These are phyloP conservation scores for Chymomyza amoena DNA, from an alignment of 2,888 invertebrate genomes.

Conservation along the genomic window DNA sequence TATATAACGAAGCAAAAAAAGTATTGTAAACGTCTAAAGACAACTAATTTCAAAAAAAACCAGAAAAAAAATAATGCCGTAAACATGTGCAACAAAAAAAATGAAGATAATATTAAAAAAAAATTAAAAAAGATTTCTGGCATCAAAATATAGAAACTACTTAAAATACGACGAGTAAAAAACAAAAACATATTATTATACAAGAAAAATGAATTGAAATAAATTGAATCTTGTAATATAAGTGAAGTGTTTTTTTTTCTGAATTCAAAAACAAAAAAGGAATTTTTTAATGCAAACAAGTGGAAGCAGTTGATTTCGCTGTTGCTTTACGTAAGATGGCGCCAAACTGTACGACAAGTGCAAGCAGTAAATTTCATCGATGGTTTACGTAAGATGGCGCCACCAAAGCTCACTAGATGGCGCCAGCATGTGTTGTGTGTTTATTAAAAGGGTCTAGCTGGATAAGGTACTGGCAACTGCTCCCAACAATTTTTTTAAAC, in stretches of 20 bases:
- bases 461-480: no score
- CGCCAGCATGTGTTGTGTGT: no score
- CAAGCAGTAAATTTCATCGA: no score
- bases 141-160: constrained; percentile 64
- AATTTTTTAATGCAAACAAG: no score
- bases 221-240: constrained; percentile 78
- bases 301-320: no score
- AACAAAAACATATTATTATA: constrained; percentile 69
- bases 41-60: constrained; percentile 46
- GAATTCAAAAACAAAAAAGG: no score
- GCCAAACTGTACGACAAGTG: no score
- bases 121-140: constrained; percentile 42
- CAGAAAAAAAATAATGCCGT: constrained; percentile 2
- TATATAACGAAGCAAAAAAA: constrained; percentile 55
- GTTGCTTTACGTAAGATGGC: no score
- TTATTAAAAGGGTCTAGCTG: no score
- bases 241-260: constrained; percentile 19
- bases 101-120: constrained; percentile 18
- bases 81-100: constrained; percentile 50
- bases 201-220: constrained; percentile 75
- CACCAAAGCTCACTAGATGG: no score
- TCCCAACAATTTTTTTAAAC: no score
- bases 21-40: constrained; percentile 61
- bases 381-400: no score
- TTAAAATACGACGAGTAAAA: constrained; percentile 52